phyloP scores from a whole-genome alignment of 2,888 invertebrate genomes.

The Elegia similella region DNA sequence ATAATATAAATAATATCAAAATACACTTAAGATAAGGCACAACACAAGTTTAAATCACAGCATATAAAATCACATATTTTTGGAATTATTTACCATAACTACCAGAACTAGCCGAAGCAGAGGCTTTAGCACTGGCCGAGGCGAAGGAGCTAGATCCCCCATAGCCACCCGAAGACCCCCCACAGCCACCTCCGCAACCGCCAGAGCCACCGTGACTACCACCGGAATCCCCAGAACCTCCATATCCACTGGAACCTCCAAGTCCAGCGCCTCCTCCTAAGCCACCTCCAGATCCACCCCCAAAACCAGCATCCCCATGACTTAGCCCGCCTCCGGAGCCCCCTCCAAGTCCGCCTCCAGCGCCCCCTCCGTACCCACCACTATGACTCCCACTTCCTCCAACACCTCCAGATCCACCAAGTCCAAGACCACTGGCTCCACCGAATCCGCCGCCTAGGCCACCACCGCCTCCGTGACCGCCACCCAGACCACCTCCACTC shows the following conservation, averaged over 20 bases:
- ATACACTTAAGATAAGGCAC: neutral
- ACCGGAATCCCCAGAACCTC: slow-evolving; percentile 14
- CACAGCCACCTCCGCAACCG: slow-evolving; percentile 24
- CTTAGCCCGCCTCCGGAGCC: slow-evolving; percentile 23
- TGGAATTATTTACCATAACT: slow-evolving; percentile 47
- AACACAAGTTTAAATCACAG: neutral
- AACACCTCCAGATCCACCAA: slow-evolving; percentile 5
- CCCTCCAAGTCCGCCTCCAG: neutral
- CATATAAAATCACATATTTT: neutral
- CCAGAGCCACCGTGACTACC: slow-evolving; percentile 22
- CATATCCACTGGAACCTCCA: slow-evolving; percentile 18
- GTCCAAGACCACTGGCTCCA: no score
- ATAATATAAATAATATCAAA: neutral
- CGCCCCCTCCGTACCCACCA: no score
- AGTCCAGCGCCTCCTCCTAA: slow-evolving; percentile 15
- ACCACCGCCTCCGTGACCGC: slow-evolving; percentile 25
- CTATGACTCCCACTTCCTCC: no score
- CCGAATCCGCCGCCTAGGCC: slow-evolving; percentile 28
- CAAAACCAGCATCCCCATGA: no score
- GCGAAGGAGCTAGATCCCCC: slow-evolving; percentile 43
- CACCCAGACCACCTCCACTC: slow-evolving; percentile 22
- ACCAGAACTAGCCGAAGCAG: slow-evolving; percentile 50
- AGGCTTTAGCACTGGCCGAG: slow-evolving; percentile 55
- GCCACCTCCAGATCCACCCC: slow-evolving; percentile 18
- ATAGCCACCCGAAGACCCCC: slow-evolving; percentile 36